Base-by-base conservation (phyloP, 2,797 vertebrate species). In the Enteromius anoplus region DNA sequence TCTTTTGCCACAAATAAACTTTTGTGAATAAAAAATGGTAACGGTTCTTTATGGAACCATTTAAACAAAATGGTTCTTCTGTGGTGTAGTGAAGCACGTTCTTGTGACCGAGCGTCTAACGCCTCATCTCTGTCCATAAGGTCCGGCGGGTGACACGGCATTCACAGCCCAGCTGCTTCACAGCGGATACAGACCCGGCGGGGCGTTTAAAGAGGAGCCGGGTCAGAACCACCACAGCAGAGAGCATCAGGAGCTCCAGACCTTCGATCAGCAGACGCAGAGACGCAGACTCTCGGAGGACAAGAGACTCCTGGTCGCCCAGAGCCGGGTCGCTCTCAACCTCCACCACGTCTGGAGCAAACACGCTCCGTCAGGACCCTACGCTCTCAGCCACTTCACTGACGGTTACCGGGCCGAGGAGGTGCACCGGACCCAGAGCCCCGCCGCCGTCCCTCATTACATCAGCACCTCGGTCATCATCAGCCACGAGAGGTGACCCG, bases 401-500 rank as follows among this genome's bases (percentile, higher is more conserved):
- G 94, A 95, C 0, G 80, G 90, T 76, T 93, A 93, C 87, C 85
- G 78, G 2, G 75, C 92, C 0, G 93, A 95, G 85, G 94, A 96
- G 17, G 85, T 86, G 19, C 94, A 93, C 90, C 94, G 92, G 85
- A 93, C 88, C 85, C 95, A 95, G 89, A 90, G 92, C 34, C 93
- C 95, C 0, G 93, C 94, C 0, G 94, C 94, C 0, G 95, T 94
- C 34, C 95, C 96, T 11, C 96, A 96, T 80, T 96, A 96, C 86
- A 96, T 96, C 4, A 93, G 96, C 86, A 96, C 96, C n/a, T 97
- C 96, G 0, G 97, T 97, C 64, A 98, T 98, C 78, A 97, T 97
- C 88, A 93, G 92, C 82, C 97, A 96, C 1, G 95, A 96, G 86
- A 97, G 96, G 96, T 97, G 96, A 97, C 94, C 78, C 62, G 45